Evolutionary conservation across 2,888 invertebrate species (phyloP).

Genomic region (Baronia brevicornis): DNA sequence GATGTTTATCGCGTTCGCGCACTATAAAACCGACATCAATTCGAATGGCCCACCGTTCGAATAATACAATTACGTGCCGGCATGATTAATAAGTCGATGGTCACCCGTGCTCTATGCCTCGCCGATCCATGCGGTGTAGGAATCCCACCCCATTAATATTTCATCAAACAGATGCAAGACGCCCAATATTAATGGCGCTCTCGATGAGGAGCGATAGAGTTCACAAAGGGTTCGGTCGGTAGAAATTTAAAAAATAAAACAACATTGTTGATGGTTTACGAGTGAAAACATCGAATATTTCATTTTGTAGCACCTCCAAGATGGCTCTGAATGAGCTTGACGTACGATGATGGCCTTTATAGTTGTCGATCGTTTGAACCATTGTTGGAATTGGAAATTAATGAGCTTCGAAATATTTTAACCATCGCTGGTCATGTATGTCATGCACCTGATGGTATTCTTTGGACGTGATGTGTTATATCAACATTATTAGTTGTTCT

Average conservation of each 20-base stretch:
- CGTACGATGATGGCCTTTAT: slow-evolving; percentile 1
- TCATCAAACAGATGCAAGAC: slow-evolving; percentile 52
- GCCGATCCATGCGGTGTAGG: slow-evolving; percentile 29
- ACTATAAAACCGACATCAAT: slow-evolving; percentile 11
- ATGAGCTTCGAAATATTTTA: slow-evolving; percentile 10
- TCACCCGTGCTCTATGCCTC: slow-evolving; percentile 33
- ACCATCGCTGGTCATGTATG: too few species aligned
- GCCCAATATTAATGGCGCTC: slow-evolving; percentile 38
- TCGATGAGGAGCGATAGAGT: slow-evolving; percentile 25
- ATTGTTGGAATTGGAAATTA: slow-evolving; percentile 7
- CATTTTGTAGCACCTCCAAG: slow-evolving; percentile 16
- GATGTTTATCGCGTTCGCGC: slow-evolving; percentile 4
- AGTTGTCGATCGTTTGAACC: slow-evolving; percentile 2
- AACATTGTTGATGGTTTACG: slow-evolving; percentile 32
- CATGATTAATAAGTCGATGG: slow-evolving; percentile 50
- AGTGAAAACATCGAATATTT: slow-evolving; percentile 37
- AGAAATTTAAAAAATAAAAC: too few species aligned
- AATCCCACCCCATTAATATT: slow-evolving; percentile 61
- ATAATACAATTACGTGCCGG: slow-evolving; percentile 33
- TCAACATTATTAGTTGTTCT: too few species aligned
- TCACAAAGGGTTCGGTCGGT: slow-evolving; percentile 23
- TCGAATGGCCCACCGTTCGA: slow-evolving; percentile 23
- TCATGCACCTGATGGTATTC: too few species aligned
- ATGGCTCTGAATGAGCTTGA: slow-evolving; percentile 7
- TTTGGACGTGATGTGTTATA: too few species aligned